Base-by-base conservation (phyloP, 2,888 invertebrate genomes). In the Teleiodes luculella region DNA sequence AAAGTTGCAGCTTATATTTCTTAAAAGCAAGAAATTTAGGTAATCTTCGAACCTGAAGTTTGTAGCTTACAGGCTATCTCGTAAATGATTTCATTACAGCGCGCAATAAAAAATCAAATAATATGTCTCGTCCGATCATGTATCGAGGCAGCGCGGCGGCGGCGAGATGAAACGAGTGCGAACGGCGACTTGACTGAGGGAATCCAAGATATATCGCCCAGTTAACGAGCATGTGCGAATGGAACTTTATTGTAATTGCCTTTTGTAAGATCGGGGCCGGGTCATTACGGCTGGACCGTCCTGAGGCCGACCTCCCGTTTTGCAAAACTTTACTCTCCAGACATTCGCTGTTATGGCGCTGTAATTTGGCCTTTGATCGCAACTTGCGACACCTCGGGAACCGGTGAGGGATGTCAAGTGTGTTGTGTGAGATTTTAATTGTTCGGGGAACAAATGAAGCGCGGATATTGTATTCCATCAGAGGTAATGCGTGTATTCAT, bases 161-260 rank as follows among this genome's bases (percentile, higher is more conserved):
- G 69, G 68, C 61, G 62, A 75, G 80, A 80, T 80, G 78, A 80
- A 78, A 83, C 77, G 76, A 76, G 74, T 73, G 77, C 66, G 70
- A 76, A 75, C 72, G 72, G 69, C 72, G 70, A 70, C 73, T 71
- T 74, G 78, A 77, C 78, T 79, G 78, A 80, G 81, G 76, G 83
- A 76, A 79, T 81, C 77, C 80, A 76, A 88, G 85, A 86, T 85
- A 86, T 87, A 88, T 84, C 79, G 84, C 78, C 80, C 80, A 81
- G 86, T 87, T 89, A 89, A 89, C 88, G 89, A 88, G 85, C 85
- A 84, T 85, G 86, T 86, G 85, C 78, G 86, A 87, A 87, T 86
- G 82, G 80, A 86, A 86, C 83, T 87, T 88, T 89, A 89, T 87
- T 89, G 88, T 88, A 90, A 90, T 90, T 89, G 89, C 87, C 84